Evolutionary conservation across 2,797 vertebrate species (phyloP).

Genomic region (Salarias fasciatus): DNA sequence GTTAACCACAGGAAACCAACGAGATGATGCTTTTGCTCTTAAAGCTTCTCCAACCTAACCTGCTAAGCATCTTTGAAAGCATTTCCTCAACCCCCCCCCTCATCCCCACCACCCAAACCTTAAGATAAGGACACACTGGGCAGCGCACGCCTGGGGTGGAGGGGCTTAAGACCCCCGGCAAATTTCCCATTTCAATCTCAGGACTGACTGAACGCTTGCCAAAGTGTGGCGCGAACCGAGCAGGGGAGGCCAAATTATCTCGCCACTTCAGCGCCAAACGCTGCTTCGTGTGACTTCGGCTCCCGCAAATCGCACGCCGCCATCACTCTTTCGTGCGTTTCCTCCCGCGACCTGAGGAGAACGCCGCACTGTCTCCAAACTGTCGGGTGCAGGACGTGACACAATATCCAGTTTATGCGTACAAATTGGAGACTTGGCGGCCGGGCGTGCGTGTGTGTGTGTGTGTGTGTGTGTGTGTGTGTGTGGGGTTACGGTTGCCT

Average conservation of each 20-base stretch:
- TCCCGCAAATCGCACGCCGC: constrained; percentile 7
- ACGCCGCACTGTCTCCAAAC: constrained; percentile 23
- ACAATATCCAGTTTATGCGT: constrained; percentile 35
- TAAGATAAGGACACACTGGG: constrained; percentile 49
- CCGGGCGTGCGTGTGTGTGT: neutral
- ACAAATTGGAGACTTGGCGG: constrained; percentile 58
- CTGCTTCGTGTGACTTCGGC: constrained; percentile 18
- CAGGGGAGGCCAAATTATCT: constrained; percentile 21
- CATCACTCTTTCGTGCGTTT: constrained; percentile 13
- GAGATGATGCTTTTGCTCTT: no score
- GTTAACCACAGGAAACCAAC: no score
- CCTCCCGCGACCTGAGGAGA: neutral
- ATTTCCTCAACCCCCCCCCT: neutral
- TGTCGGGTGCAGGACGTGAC: constrained; percentile 30
- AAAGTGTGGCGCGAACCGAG: constrained; percentile 41
- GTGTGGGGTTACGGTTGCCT: constrained; percentile 40
- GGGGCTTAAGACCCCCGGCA: constrained; percentile 59
- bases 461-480: neutral
- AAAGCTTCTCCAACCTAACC: neutral
- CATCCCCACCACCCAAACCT: constrained; percentile 6
- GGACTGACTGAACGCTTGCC: constrained; percentile 49
- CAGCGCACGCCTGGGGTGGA: constrained; percentile 15
- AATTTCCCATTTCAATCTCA: constrained; percentile 60
- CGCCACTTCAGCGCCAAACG: constrained; percentile 29
- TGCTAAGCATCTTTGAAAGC: constrained; percentile 26